Conservation (phyloP, 1,140 invertebrate genomes). For the Maconellicoccus hirsutus region DNA sequence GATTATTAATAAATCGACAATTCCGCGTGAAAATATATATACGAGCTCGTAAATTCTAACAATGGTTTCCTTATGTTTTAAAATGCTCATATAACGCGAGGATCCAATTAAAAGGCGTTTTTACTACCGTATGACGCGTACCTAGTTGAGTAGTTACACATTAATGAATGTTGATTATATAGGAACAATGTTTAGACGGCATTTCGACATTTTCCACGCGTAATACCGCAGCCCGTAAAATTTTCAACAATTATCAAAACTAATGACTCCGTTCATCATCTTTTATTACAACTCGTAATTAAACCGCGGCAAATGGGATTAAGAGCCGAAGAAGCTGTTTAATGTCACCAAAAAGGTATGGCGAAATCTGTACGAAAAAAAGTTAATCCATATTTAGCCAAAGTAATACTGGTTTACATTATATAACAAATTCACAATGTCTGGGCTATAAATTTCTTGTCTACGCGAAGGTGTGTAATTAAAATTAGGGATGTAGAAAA, state of each 20-base stretch:
- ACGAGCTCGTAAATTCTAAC: too few relatives aligned
- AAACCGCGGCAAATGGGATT: not conserved
- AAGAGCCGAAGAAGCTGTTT: not conserved
- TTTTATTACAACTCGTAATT: not conserved
- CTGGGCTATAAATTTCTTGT: not conserved
- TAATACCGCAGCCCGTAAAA: not conserved
- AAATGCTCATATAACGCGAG: too few relatives aligned
- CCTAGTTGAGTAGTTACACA: too few relatives aligned
- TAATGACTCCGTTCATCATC: not conserved
- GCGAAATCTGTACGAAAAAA: not conserved
- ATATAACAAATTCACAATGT: not conserved
- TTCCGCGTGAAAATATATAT: too few relatives aligned
- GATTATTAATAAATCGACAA: too few relatives aligned
- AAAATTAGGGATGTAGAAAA: not conserved
- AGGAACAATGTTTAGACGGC: not conserved
- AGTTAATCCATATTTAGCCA: not conserved
- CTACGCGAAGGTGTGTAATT: not conserved
- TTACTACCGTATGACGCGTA: too few relatives aligned
- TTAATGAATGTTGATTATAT: not conserved
- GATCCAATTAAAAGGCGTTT: too few relatives aligned
- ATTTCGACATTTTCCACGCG: not conserved
- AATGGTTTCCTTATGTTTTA: too few relatives aligned
- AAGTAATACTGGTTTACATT: not conserved
- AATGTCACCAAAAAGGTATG: not conserved
- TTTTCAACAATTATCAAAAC: not conserved